phyloP scores from a whole-genome alignment of 2,888 invertebrate species.

The Eudemis profundana region DNA sequence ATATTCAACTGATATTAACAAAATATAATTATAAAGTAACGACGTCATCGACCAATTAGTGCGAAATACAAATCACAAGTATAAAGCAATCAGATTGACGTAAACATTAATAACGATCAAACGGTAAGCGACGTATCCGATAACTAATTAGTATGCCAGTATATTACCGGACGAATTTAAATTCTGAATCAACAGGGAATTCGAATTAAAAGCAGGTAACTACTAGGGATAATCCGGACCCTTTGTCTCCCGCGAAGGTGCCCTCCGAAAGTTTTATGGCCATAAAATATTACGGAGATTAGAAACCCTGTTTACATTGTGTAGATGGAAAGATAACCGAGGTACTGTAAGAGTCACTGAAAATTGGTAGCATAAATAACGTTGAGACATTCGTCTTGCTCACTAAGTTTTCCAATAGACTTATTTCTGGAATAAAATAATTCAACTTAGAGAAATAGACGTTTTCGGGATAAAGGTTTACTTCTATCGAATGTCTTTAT shows the following conservation, averaged over 20 bases:
- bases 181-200: conserved; percentile 64
- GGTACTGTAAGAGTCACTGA: conserved; percentile 21
- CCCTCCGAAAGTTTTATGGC: conserved; percentile 61
- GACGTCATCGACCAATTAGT: not conserved
- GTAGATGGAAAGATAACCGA: conserved; percentile 43
- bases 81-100: conserved; percentile 32
- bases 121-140: conserved; percentile 49
- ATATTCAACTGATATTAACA: too few relatives aligned
- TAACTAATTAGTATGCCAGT: conserved; percentile 53
- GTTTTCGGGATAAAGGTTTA: conserved; percentile 24
- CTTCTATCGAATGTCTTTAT: conserved; percentile 21
- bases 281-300: conserved; percentile 60
- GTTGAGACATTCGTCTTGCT: conserved; percentile 9
- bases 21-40: too few relatives aligned
- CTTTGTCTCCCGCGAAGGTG: conserved; percentile 59
- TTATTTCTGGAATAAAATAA: conserved; percentile 22
- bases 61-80: conserved; percentile 2
- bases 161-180: conserved; percentile 58
- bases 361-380: conserved; percentile 29
- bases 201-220: conserved; percentile 66
- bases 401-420: conserved; percentile 12
- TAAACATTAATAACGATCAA: conserved; percentile 45
- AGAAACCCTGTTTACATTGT: conserved; percentile 48
- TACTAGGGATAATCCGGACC: conserved; percentile 61
- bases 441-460: not conserved